Evolutionary conservation across 2,888 invertebrate genomes (phyloP).

Genomic region (Synergus japonicus): DNA sequence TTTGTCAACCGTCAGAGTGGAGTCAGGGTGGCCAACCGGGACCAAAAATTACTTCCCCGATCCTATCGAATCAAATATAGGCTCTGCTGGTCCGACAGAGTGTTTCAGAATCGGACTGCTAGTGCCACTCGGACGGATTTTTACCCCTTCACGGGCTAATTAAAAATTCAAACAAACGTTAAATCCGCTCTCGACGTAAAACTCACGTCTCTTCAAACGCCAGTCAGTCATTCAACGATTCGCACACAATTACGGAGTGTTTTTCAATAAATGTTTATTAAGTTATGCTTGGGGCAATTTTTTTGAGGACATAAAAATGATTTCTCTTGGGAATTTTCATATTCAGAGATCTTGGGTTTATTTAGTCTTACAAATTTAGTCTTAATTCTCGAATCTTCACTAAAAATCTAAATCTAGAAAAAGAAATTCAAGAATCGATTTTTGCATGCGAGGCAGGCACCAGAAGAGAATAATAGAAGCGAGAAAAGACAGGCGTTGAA

Average conservation of each 20-base stretch:
- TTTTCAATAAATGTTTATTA: constrained; percentile 23
- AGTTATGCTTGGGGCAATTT: background rate
- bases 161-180: constrained; percentile 31
- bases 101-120: constrained; percentile 20
- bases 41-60: constrained; percentile 66
- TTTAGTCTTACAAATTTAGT: background rate
- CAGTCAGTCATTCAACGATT: constrained; percentile 15
- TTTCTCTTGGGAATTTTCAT: background rate
- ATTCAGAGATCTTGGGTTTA: background rate
- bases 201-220: constrained; percentile 28
- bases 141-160: constrained; percentile 8
- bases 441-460: background rate
- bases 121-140: constrained; percentile 48
- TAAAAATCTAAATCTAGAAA: background rate
- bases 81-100: constrained; percentile 9
- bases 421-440: background rate
- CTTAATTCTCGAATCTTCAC: no score
- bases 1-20: constrained; percentile 73
- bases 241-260: background rate
- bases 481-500: background rate
- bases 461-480: constrained; percentile 4
- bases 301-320: background rate
- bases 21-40: constrained; percentile 62
- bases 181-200: constrained; percentile 10
- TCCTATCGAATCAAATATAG: background rate